Evolutionary conservation across 1,140 invertebrate genomes (phyloP).

Genomic region (Lamellibrachia luymesi): DNA sequence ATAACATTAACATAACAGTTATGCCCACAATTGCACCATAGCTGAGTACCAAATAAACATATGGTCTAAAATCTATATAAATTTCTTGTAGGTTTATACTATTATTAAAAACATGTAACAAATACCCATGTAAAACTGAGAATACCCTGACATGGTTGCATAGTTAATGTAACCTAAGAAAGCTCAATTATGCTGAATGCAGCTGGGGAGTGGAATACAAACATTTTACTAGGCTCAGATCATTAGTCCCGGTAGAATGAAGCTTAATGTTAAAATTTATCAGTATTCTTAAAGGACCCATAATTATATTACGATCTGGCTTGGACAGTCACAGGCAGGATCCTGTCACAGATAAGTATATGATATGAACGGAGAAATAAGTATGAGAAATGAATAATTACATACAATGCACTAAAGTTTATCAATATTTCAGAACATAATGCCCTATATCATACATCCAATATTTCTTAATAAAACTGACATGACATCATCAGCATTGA

Average conservation of each 20-base stretch:
- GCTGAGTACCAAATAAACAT: not conserved
- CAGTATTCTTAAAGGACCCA: not conserved
- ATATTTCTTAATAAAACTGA: not conserved
- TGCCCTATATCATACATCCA: no score
- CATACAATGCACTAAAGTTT: not conserved
- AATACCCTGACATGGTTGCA: not conserved
- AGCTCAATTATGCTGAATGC: not conserved
- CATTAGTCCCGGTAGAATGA: not conserved
- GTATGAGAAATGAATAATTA: not conserved
- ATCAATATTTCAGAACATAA: not conserved
- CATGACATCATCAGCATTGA: not conserved
- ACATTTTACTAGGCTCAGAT: not conserved
- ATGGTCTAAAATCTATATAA: not conserved
- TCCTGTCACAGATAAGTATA: no score
- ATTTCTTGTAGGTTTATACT: not conserved
- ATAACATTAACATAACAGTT: not conserved
- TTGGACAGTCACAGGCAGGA: not conserved
- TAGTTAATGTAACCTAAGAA: not conserved
- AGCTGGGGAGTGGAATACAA: not conserved
- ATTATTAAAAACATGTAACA: not conserved
- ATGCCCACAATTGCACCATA: not conserved
- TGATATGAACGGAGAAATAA: not conserved
- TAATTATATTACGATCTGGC: not conserved
- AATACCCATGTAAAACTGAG: not conserved
- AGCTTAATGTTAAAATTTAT: not conserved